These are phyloP conservation scores for Chlorodrepanis virens DNA, from an alignment of 2,113 vertebrate species.

Conservation along the genomic window DNA sequence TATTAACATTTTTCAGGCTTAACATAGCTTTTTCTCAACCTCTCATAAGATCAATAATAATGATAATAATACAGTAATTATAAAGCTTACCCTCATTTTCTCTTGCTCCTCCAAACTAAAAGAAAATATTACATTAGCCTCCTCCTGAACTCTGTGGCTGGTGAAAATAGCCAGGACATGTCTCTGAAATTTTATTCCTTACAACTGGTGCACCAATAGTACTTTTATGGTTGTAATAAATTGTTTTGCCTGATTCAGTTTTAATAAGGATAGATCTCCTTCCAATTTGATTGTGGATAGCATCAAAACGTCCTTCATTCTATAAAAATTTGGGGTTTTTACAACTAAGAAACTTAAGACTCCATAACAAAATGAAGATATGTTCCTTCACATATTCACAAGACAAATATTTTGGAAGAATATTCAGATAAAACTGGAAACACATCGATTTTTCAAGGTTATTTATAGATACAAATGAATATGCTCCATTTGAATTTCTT, in stretches of 20 bases:
- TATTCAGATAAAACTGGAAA: neutral
- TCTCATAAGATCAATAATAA: neutral
- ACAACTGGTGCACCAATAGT: neutral
- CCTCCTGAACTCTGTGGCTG: neutral
- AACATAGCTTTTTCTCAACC: neutral
- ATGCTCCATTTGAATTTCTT: neutral
- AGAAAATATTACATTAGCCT: neutral
- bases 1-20: neutral
- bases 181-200: conserved; percentile 7
- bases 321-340: neutral
- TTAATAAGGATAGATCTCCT: neutral
- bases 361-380: neutral
- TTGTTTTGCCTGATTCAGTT: neutral
- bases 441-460: neutral
- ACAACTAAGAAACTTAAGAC: neutral
- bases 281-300: conserved; percentile 14
- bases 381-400: neutral
- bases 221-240: conserved; percentile 9
- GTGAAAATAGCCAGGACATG: neutral
- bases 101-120: neutral
- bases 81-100: neutral
- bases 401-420: neutral
- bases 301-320: neutral
- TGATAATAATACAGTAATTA: neutral
- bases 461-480: neutral